A percentile compares a stretch with the other conserved stretches of the same genome.
phyloP scores from a whole-genome alignment of 2,797 vertebrate genomes.

The Brotogeris chrysoptera region DNA sequence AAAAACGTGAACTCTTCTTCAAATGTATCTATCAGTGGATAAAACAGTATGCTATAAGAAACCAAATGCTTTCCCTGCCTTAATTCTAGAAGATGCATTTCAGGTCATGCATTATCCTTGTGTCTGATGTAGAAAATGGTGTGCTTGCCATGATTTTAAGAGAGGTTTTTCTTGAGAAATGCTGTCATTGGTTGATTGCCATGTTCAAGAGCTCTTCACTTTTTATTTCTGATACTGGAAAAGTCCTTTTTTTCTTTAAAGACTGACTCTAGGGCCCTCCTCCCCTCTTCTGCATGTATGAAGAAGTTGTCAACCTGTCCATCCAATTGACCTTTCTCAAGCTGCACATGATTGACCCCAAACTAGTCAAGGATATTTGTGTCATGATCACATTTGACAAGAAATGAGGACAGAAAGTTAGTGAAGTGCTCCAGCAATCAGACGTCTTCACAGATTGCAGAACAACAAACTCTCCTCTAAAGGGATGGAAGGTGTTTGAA shows the following conservation, averaged over 20 bases:
- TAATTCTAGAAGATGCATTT: neutral
- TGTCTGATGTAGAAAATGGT: neutral
- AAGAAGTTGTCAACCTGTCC: neutral
- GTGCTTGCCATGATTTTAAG: neutral
- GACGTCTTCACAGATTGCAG: neutral
- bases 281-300: neutral
- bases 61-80: neutral
- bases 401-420: neutral
- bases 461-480: neutral
- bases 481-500: neutral
- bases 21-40: neutral
- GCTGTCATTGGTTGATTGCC: neutral
- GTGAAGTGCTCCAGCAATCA: neutral
- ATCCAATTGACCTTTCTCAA: neutral
- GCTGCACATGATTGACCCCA: neutral
- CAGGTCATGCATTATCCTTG: neutral
- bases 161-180: neutral
- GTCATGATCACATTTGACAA: neutral
- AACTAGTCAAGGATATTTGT: neutral
- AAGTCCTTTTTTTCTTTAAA: neutral
- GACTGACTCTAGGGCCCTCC: neutral
- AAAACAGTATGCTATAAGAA: neutral
- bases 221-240: neutral
- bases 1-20: neutral
- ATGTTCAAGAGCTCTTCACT: neutral